A percentile compares a stretch with the other conserved stretches of the same genome.
These are phyloP conservation scores for Thalpophila matura DNA, from an alignment of 2,888 invertebrate genomes.

Conservation along the genomic window DNA sequence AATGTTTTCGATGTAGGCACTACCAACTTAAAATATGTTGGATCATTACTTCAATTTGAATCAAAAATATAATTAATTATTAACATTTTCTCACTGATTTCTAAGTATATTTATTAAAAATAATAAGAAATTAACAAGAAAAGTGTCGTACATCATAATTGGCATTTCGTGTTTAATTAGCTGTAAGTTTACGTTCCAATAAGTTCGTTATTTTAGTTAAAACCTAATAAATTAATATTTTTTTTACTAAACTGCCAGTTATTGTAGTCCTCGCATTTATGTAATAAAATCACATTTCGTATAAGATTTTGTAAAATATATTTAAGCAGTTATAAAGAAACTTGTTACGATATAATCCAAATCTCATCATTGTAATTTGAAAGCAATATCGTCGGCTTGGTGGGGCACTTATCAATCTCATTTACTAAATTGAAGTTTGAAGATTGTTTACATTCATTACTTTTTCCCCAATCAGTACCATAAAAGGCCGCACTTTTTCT, in stretches of 20 bases:
- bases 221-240: constrained; percentile 68
- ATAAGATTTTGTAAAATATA: constrained; percentile 64
- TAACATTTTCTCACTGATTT: constrained; percentile 70
- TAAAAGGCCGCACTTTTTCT: too few relatives aligned
- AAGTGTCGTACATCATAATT: constrained; percentile 86
- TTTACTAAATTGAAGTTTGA: not conserved
- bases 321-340: constrained; percentile 55
- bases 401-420: not conserved
- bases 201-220: constrained; percentile 70
- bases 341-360: constrained; percentile 21
- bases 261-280: constrained; percentile 87
- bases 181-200: constrained; percentile 78
- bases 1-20: constrained; percentile 48
- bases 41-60: constrained; percentile 23
- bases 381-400: constrained; percentile 1
- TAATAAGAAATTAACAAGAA: constrained; percentile 63
- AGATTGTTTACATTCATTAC: not conserved
- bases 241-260: constrained; percentile 80
- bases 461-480: too few relatives aligned
- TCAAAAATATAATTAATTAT: constrained; percentile 29
- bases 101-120: constrained; percentile 73
- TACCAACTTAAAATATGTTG: constrained; percentile 27
- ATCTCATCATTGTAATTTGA: constrained; percentile 10
- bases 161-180: constrained; percentile 83
- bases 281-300: constrained; percentile 63